Conservation (phyloP, 2,797 vertebrate genomes). For the Channa striata region DNA sequence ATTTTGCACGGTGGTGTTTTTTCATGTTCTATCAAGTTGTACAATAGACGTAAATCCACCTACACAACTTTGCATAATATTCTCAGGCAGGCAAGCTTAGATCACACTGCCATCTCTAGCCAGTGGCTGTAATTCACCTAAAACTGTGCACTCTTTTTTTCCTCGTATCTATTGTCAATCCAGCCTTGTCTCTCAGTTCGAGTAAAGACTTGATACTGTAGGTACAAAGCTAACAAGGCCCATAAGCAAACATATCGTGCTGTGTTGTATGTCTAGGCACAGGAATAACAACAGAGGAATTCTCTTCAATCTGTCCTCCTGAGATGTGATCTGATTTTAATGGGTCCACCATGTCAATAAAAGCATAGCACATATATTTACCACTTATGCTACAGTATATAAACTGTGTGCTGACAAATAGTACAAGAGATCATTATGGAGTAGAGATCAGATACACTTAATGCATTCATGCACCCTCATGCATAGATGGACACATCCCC, state of each 20-base stretch:
- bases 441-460: constrained; percentile 31
- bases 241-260: constrained; percentile 28
- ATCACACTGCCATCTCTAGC: constrained; percentile 10
- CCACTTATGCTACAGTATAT: constrained; percentile 38
- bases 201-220: constrained; percentile 15
- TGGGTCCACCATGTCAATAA: constrained; percentile 71
- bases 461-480: constrained; percentile 1
- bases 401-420: constrained; percentile 57
- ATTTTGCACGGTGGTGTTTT: not conserved
- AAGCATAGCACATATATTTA: constrained; percentile 61
- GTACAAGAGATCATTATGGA: constrained; percentile 56
- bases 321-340: constrained; percentile 76
- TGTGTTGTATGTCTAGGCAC: constrained; percentile 37
- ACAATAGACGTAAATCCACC: constrained; percentile 28
- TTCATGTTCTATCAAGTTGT: constrained; percentile 30
- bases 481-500: constrained; percentile 9
- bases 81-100: constrained; percentile 7
- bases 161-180: constrained; percentile 11
- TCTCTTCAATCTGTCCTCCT: constrained; percentile 50
- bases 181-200: constrained; percentile 40
- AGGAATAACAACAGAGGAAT: constrained; percentile 42
- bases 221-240: constrained; percentile 52
- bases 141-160: constrained; percentile 4
- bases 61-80: constrained; percentile 13
- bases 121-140: constrained; percentile 24